Conservation (phyloP, 1,140 invertebrate species). For the Pollicipes pollicipes region DNA sequence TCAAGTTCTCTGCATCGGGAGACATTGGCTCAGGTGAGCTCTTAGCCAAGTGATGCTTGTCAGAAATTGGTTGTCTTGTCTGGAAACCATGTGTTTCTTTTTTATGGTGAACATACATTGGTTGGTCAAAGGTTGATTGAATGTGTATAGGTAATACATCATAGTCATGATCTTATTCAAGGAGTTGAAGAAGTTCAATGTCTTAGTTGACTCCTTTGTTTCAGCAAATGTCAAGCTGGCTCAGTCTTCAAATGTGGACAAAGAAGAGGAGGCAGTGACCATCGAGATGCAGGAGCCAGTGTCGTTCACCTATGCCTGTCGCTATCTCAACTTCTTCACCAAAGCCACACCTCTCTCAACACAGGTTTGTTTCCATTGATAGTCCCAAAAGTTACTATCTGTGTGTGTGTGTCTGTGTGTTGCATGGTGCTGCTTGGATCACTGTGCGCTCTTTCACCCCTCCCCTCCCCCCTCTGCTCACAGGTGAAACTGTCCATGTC, state of each 20-base stretch:
- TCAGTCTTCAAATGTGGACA: slow-evolving; percentile 80
- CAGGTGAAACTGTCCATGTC: slow-evolving; percentile 85
- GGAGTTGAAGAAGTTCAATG: no score
- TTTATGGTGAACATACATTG: no score
- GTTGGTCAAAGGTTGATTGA: no score
- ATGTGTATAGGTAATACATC: no score
- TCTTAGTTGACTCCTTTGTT: no score
- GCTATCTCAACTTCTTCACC: slow-evolving; percentile 87
- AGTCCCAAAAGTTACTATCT: slow-evolving; percentile 1
- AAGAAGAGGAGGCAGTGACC: slow-evolving; percentile 86
- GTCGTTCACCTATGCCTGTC: slow-evolving; percentile 66
- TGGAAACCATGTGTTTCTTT: no score
- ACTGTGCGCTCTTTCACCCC: slow-evolving; percentile 3
- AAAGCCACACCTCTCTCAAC: slow-evolving; percentile 82
- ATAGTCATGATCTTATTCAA: no score
- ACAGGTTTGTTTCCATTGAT: slow-evolving; percentile 49
- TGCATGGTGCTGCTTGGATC: background rate
- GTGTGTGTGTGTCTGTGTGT: slow-evolving; percentile 7
- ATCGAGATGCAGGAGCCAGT: slow-evolving; percentile 97
- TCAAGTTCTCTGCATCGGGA: slow-evolving; percentile 85
- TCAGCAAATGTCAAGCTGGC: slow-evolving; percentile 80
- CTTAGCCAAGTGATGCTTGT: no score
- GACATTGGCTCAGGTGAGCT: slow-evolving; percentile 84
- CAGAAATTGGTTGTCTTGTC: no score
- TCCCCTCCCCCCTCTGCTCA: slow-evolving; percentile 19